Evolutionary conservation across 2,797 vertebrate species (phyloP).

Genomic region (Bufotes viridis): DNA sequence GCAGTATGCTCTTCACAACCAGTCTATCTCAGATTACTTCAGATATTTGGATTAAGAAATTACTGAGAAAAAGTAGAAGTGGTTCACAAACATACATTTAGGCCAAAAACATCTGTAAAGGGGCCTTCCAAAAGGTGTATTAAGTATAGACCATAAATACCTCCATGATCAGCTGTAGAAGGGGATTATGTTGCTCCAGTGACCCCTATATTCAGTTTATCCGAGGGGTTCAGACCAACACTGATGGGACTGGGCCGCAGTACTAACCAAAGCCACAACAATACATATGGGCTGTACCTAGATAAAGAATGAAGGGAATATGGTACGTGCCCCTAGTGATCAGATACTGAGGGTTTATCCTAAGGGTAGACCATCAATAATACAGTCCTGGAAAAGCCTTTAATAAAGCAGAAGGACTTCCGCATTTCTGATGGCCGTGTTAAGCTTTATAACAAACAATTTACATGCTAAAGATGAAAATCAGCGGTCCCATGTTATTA

Average conservation of each 20-base stretch:
- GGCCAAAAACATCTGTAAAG: no score
- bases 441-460: slow-evolving; percentile 62
- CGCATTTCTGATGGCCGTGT: not conserved
- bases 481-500: slow-evolving; percentile 77
- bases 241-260: not conserved
- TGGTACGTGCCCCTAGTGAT: not conserved
- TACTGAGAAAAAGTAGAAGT: no score
- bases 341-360: not conserved
- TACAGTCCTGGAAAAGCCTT: not conserved
- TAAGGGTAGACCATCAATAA: not conserved
- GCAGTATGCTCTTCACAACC: no score
- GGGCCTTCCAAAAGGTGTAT: no score
- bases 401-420: not conserved
- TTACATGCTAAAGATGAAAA: slow-evolving; percentile 70
- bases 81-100: no score
- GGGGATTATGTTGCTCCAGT: no score
- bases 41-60: no score
- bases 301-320: not conserved
- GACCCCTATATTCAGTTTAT: no score
- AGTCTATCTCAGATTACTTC: no score
- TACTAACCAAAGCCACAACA: not conserved
- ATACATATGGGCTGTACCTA: not conserved
- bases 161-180: no score
- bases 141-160: no score
- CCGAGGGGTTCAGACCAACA: no score